These are phyloP conservation scores for Habropoda laboriosa DNA, from an alignment of 1,140 invertebrate species.

Conservation along the genomic window DNA sequence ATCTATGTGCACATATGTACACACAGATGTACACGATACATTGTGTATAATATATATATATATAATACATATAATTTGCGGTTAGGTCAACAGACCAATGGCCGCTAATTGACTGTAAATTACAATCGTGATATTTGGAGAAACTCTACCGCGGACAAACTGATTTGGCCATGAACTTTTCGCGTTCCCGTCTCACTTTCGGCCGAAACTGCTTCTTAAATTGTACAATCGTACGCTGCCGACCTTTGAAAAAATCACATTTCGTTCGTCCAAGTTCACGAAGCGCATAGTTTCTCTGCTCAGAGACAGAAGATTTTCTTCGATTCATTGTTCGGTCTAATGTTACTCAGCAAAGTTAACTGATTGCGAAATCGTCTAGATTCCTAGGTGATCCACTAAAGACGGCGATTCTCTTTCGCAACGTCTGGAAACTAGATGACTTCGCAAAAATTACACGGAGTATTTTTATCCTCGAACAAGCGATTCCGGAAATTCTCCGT, in stretches of 20 bases:
- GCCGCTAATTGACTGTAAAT: conserved; percentile 41
- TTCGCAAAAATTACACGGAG: background rate
- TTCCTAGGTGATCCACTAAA: background rate
- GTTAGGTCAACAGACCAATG: conserved; percentile 19
- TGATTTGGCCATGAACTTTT: background rate
- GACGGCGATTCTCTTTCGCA: background rate
- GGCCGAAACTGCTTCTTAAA: background rate
- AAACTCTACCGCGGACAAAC: background rate
- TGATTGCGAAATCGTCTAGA: background rate
- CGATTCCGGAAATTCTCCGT: background rate
- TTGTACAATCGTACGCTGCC: too few relatives aligned
- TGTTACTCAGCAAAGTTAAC: background rate
- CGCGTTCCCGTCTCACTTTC: too few relatives aligned
- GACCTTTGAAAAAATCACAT: background rate
- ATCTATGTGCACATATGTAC: background rate
- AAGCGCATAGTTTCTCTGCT: too few relatives aligned
- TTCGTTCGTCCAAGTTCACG: too few relatives aligned
- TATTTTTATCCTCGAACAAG: too few relatives aligned
- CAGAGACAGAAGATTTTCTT: background rate
- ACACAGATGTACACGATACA: background rate
- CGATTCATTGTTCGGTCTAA: fast-evolving
- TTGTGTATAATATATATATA: background rate
- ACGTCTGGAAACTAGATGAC: background rate
- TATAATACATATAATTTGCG: conserved; percentile 44
- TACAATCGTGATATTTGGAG: conserved; percentile 17